These are phyloP conservation scores for Callyntrura sp. DNA, from an alignment of 2,888 invertebrate genomes.

Conservation along the genomic window DNA sequence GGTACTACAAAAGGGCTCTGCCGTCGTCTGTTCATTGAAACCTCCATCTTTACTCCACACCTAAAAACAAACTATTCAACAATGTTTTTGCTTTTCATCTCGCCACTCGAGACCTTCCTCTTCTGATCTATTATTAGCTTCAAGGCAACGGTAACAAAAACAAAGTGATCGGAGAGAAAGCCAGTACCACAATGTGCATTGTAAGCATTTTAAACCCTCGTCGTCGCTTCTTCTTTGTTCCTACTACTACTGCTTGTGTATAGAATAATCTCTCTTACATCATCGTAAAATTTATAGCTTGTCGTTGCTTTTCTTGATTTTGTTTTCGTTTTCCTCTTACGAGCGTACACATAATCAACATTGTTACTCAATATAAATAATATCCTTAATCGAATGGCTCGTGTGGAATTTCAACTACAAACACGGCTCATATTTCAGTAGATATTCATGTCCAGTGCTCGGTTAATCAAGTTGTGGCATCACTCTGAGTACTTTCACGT, in stretches of 20 bases:
- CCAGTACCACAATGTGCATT: neutral
- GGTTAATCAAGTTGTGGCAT: too few species aligned
- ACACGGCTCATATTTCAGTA: too few species aligned
- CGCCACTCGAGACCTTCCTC: neutral
- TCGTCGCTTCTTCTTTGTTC: neutral
- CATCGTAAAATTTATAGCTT: neutral
- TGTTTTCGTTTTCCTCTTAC: neutral
- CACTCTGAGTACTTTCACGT: too few species aligned
- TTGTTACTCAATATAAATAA: too few species aligned
- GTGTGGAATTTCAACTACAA: too few species aligned
- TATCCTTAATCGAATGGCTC: too few species aligned
- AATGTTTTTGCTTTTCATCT: neutral
- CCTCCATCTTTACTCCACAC: neutral
- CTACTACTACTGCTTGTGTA: too few species aligned
- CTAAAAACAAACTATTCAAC: neutral
- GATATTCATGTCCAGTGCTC: too few species aligned
- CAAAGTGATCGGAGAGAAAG: constrained; percentile 17
- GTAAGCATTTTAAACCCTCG: constrained; percentile 1
- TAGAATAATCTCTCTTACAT: too few species aligned
- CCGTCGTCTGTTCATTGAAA: constrained; percentile 2
- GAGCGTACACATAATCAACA: too few species aligned
- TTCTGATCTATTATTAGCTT: constrained; percentile 76
- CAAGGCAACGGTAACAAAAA: constrained; percentile 75
- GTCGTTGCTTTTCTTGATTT: neutral
- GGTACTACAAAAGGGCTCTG: too few species aligned